These are phyloP conservation scores for Aethes cnicana DNA, from an alignment of 2,888 invertebrate species.

Conservation along the genomic window DNA sequence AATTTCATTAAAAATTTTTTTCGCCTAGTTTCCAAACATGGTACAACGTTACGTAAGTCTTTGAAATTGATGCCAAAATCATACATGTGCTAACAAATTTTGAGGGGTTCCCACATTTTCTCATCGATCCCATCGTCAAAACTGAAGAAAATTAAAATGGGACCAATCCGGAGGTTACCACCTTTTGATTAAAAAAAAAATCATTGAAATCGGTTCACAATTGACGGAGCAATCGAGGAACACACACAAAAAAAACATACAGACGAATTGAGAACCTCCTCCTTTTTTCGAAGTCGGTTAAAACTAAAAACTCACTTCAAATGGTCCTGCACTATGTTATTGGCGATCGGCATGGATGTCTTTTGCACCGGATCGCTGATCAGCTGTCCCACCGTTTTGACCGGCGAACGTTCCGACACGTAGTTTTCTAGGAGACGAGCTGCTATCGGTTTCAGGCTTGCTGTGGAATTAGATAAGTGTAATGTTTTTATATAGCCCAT, in stretches of 20 bases:
- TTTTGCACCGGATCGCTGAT: conserved; percentile 69
- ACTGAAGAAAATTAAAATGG: too few species aligned
- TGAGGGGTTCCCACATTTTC: too few species aligned
- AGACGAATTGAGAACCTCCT: not conserved
- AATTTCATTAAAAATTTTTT: too few species aligned
- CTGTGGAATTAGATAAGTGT: conserved; percentile 60
- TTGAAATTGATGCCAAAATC: too few species aligned
- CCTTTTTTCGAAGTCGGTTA: not conserved
- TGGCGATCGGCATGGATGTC: conserved; percentile 63
- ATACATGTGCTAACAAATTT: too few species aligned
- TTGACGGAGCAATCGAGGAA: too few species aligned
- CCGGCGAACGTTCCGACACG: conserved; percentile 71
- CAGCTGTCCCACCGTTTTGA: conserved; percentile 71
- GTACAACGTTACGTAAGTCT: too few species aligned
- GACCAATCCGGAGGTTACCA: too few species aligned
- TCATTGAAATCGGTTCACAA: too few species aligned
- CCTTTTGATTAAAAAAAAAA: too few species aligned
- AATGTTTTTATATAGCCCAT: conserved; percentile 2
- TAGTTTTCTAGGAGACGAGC: conserved; percentile 65
- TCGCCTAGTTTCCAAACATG: too few species aligned
- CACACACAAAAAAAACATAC: not conserved
- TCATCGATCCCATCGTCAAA: too few species aligned
- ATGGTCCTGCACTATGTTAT: conserved; percentile 73
- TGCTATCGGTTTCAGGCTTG: conserved; percentile 65
- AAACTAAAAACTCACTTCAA: conserved; percentile 62